These are phyloP conservation scores for Ptilodon capucinus DNA, from an alignment of 2,888 invertebrate species.

Conservation along the genomic window DNA sequence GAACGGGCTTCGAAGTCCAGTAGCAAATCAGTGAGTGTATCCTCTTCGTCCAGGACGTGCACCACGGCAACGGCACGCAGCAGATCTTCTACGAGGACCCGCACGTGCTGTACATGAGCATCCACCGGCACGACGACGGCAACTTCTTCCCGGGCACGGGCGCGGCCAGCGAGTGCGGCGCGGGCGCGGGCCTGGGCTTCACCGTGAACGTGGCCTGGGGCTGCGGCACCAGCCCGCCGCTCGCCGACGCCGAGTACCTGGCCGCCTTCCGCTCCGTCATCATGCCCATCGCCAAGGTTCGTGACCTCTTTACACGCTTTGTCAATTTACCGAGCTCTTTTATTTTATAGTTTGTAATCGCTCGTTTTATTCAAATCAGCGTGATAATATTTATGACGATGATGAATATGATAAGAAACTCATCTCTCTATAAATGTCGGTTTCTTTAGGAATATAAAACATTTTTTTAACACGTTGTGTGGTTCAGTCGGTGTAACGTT, in stretches of 20 bases:
- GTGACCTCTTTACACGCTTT: not conserved
- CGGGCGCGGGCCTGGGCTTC: conserved; percentile 94
- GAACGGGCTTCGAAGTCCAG: too few species aligned
- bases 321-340: too few species aligned
- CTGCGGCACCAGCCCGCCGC: conserved; percentile 93
- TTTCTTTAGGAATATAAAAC: too few species aligned
- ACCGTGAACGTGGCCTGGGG: conserved; percentile 99
- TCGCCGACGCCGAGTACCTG: conserved; percentile 98
- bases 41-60: conserved; percentile 93
- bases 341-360: too few species aligned
- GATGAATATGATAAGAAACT: too few species aligned
- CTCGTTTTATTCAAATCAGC: too few species aligned
- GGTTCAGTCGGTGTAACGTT: too few species aligned
- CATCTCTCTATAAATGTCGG: too few species aligned
- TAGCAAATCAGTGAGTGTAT: too few species aligned
- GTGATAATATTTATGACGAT: too few species aligned
- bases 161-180: conserved; percentile 95
- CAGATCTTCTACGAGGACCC: conserved; percentile 98
- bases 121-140: conserved; percentile 99
- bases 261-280: conserved; percentile 97
- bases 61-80: conserved; percentile 99
- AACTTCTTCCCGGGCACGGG: conserved; percentile 99
- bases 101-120: conserved; percentile 96
- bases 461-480: too few species aligned
- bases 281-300: conserved; percentile 95